Percentiles rank a stretch among this genome's conserved stretches.
phyloP scores from a whole-genome alignment of 2,888 invertebrate species.

The Acleris holmiana region DNA sequence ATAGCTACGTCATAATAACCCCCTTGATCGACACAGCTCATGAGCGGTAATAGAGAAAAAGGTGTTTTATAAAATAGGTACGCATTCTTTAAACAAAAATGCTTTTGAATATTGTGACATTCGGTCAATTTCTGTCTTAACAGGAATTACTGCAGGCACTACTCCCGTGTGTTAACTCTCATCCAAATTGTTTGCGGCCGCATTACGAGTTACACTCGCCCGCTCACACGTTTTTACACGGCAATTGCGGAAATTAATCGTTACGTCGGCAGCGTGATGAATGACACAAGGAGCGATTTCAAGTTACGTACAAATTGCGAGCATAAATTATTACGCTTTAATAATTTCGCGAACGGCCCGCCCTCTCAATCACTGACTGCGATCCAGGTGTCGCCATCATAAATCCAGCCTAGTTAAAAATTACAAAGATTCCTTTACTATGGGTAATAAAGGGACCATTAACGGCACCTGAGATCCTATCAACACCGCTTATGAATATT shows the following conservation, averaged over 20 bases:
- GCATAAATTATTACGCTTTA: conserved; percentile 80
- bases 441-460: conserved; percentile 39
- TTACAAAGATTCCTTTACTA: conserved; percentile 57
- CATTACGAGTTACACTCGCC: conserved; percentile 36
- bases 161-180: no score
- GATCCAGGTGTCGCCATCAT: conserved; percentile 74
- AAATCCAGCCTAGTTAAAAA: conserved; percentile 71
- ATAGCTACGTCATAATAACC: no score
- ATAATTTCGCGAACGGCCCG: conserved; percentile 77
- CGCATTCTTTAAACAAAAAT: no score
- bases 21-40: no score
- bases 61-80: no score
- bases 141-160: no score
- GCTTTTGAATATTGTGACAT: no score
- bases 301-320: conserved; percentile 81
- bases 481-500: conserved; percentile 10
- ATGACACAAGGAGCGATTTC: conserved; percentile 80
- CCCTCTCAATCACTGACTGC: conserved; percentile 66
- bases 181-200: conserved; percentile 11
- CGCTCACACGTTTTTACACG: conserved; percentile 61
- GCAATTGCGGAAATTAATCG: conserved; percentile 76
- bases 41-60: no score
- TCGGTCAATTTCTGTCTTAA: no score
- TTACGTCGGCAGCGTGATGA: conserved; percentile 68
- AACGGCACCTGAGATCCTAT: conserved; percentile 12